These are phyloP conservation scores for Xanthorhoe spadicearia DNA, from an alignment of 2,888 invertebrate species.

Conservation along the genomic window DNA sequence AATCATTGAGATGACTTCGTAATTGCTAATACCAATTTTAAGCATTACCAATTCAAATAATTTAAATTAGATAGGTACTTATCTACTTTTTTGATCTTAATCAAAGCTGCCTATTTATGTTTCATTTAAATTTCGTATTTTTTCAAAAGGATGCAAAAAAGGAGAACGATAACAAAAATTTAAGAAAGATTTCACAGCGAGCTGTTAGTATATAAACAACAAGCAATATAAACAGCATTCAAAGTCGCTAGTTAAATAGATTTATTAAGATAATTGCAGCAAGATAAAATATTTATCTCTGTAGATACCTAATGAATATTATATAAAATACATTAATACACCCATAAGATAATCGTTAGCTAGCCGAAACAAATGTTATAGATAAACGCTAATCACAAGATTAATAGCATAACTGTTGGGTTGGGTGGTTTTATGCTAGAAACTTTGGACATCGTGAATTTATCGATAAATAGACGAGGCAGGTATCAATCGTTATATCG, in stretches of 20 bases:
- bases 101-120: too few species aligned
- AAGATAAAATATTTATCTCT: conserved; percentile 20
- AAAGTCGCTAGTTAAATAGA: too few species aligned
- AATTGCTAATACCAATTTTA: background rate
- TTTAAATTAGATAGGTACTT: too few species aligned
- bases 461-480: background rate
- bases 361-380: conserved; percentile 44
- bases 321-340: conserved; percentile 31
- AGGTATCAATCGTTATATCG: background rate
- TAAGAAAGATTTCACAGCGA: too few species aligned
- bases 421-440: background rate
- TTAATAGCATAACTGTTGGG: conserved; percentile 34
- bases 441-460: conserved; percentile 1
- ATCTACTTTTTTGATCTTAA: too few species aligned
- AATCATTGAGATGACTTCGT: conserved; percentile 15
- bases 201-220: too few species aligned
- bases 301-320: conserved; percentile 32
- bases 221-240: too few species aligned
- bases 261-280: background rate
- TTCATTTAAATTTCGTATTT: background rate
- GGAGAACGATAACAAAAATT: too few species aligned
- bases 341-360: conserved; percentile 41
- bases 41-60: background rate
- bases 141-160: too few species aligned
- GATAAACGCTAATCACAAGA: conserved; percentile 44